Base-by-base conservation (phyloP, 2,888 invertebrate genomes). In the Pristionchus entomophagus region DNA sequence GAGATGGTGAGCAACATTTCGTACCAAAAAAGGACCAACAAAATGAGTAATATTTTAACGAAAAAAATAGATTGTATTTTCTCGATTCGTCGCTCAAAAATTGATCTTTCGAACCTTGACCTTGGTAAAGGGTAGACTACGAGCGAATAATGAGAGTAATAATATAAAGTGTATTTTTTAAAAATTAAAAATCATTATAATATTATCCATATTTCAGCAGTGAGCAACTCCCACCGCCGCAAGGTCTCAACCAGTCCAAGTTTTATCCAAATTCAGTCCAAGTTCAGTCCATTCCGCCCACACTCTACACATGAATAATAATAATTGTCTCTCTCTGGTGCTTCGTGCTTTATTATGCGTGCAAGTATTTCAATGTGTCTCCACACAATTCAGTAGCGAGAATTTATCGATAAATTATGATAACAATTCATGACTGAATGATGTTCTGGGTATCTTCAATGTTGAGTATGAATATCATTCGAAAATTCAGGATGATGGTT, bases 301-400 rank as follows among this genome's bases (percentile, higher is more conserved):
- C 19, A 56, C 22, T 10, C n/a, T 26, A 12, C n/a, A 62, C 26
- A 62, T 62, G 62, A 62, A 62, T 62, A 62, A 62, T 62, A 62
- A 62, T 62, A 32, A n/a, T 56, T 56, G n/a, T 62, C 62, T 14
- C 29, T 14, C 29, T 62, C 32, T 62, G 62, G 62, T 62, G 62
- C 32, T 62, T n/a, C 26, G 62, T 56, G 62, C 62, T 62, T 62
- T 62, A 62, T 62, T 29, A 29, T 62, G 32, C 62, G 62, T 62
- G 62, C 62, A 62, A 62, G 62, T 32, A 62, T 62, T 62, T 26
- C 19, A 51, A 51, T 1, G 59, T 26, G 1, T 59, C 26, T 26
- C 17, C 51, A 51, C 26, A n/a, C 10, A n/a, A 59, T n/a, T 59
- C 22, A 26, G 29, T 26, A 62, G 29, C 12, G 62, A 32, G 10